Base-by-base conservation (phyloP, 2,797 vertebrate genomes). In the Pachyuromys duprasi region DNA sequence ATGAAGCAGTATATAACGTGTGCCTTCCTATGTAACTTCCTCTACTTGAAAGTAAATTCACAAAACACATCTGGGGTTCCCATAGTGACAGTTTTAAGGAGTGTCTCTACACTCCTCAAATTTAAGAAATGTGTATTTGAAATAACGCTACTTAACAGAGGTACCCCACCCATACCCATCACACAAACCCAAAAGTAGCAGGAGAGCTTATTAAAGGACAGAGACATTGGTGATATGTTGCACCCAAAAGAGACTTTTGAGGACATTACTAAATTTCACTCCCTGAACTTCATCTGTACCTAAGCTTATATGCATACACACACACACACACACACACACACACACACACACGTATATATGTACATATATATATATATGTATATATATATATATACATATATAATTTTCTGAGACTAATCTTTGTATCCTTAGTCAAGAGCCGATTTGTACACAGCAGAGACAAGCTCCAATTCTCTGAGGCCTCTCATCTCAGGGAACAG, bases 351-450 rank as follows among this genome's bases (percentile, higher is more conserved):
- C n/a, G n/a, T n/a, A n/a, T n/a, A n/a, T n/a, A n/a, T n/a, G n/a
- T 6, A 8, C 49, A 49, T 49, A 49, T 49, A 49, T 49, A 49
- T 49, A 49, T 49, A 49, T 11, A 49, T 49, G n/a, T n/a, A n/a
- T n/a, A n/a, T n/a, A n/a, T n/a, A n/a, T n/a, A n/a, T n/a, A n/a
- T n/a, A n/a, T n/a, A n/a, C n/a, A n/a, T n/a, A n/a, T n/a, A n/a
- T n/a, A n/a, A n/a, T 0, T 8, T 92, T 93, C 86, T 5, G 78
- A 91, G 57, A 97, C 93, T 80, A 70, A 91, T 75, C 24, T 28
- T 60, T 94, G 57, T 83, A 63, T 67, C 63, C 39, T 97, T 5
- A 4, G 69, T 55, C 2, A 86, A 90, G 53, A 92, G 0, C 72
- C 22, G 11, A 1, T 4, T 86, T 97, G 70, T 92, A 94, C 53